Evolutionary conservation across 2,888 invertebrate species (phyloP).

Genomic region (Zootermopsis nevadensis): DNA sequence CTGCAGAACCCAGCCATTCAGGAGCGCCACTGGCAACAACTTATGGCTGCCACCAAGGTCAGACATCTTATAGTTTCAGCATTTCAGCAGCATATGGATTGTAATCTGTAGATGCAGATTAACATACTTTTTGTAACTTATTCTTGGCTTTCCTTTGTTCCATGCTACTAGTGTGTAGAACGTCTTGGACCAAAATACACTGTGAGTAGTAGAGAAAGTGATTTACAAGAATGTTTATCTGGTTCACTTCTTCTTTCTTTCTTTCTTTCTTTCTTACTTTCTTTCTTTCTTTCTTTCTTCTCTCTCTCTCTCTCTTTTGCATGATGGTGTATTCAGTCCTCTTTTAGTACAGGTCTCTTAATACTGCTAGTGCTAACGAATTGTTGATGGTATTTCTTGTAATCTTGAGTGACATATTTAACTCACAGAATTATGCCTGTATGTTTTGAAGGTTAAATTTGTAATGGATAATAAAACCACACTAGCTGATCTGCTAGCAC

Average conservation of each 20-base stretch:
- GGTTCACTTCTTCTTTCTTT: too few species aligned
- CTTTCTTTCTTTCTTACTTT: too few species aligned
- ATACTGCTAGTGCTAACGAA: neutral
- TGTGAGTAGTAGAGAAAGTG: slow-evolving; percentile 43
- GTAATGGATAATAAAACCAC: slow-evolving; percentile 88
- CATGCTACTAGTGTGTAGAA: slow-evolving; percentile 49
- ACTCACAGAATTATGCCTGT: neutral
- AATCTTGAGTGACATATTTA: neutral
- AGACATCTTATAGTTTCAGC: slow-evolving; percentile 32
- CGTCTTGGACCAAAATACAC: slow-evolving; percentile 47
- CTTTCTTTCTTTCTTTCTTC: too few species aligned
- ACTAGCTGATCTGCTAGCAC: slow-evolving; percentile 84
- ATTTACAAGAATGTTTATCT: neutral
- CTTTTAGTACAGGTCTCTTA: too few species aligned
- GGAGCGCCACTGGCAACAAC: slow-evolving; percentile 92
- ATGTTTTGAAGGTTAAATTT: slow-evolving; percentile 74
- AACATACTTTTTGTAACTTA: too few species aligned
- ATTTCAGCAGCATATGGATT: too few species aligned
- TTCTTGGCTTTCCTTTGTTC: slow-evolving; percentile 27
- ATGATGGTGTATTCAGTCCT: neutral
- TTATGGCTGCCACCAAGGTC: slow-evolving; percentile 93
- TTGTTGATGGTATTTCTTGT: neutral
- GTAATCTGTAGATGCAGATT: too few species aligned
- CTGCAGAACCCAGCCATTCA: slow-evolving; percentile 94
- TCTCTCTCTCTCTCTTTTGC: too few species aligned